phyloP scores from a whole-genome alignment of 2,797 vertebrate species.

The Trichosurus vulpecula region DNA sequence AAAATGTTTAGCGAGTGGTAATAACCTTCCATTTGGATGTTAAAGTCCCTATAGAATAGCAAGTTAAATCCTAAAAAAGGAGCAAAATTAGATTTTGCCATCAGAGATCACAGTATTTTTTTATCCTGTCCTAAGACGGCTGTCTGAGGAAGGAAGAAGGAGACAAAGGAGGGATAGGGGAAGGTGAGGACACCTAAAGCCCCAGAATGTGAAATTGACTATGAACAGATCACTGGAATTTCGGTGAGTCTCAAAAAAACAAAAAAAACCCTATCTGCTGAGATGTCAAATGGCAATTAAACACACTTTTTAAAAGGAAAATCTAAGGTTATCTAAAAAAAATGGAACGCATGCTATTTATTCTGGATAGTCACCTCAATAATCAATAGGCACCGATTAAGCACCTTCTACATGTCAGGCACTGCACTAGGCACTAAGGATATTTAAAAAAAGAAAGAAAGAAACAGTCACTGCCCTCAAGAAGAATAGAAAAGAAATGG shows the following conservation, averaged over 20 bases:
- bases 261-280: background rate
- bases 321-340: constrained; percentile 27
- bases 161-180: background rate
- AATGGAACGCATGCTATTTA: background rate
- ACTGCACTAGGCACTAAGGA: background rate
- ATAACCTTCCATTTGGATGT: background rate
- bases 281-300: constrained; percentile 3
- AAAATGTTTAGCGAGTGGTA: constrained; percentile 16
- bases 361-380: background rate
- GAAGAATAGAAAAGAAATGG: constrained; percentile 51
- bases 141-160: constrained; percentile 1
- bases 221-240: constrained; percentile 32
- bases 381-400: background rate
- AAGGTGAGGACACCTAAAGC: constrained; percentile 14
- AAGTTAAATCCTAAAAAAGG: constrained; percentile 28
- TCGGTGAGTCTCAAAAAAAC: constrained; percentile 26
- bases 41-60: constrained; percentile 33
- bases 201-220: constrained; percentile 23
- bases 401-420: background rate
- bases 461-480: background rate
- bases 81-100: constrained; percentile 42
- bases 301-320: constrained; percentile 26
- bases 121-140: background rate
- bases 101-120: constrained; percentile 11
- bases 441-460: background rate